Evolutionary conservation across 1,140 invertebrate species (phyloP).

Genomic region (Drosophila bocki): DNA sequence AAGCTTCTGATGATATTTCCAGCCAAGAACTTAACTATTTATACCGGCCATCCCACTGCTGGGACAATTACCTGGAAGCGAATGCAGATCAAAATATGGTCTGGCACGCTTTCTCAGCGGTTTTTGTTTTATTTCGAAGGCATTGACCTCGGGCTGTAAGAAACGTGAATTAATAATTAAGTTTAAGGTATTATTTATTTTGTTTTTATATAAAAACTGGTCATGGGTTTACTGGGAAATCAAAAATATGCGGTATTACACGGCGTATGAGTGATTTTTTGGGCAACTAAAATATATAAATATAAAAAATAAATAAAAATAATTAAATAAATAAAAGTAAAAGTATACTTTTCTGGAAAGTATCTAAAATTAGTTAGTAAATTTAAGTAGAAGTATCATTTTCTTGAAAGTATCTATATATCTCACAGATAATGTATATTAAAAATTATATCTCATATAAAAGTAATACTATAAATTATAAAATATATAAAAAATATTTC

Average conservation of each 20-base stretch:
- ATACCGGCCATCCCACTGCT: not conserved
- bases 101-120: constrained; percentile 2
- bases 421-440: no score
- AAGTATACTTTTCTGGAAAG: no score
- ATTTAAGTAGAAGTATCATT: no score
- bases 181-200: not conserved
- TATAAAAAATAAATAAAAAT: no score
- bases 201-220: not conserved
- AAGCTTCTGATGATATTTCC: constrained; percentile 25
- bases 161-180: not conserved
- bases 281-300: no score
- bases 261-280: not conserved
- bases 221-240: not conserved
- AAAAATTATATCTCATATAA: no score
- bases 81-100: constrained; percentile 1
- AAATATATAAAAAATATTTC: no score
- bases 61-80: constrained; percentile 27
- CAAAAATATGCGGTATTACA: not conserved
- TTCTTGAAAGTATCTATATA: no score
- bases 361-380: no score
- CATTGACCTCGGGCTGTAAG: not conserved
- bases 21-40: constrained; percentile 10
- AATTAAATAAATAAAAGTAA: no score
- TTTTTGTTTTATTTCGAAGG: constrained; percentile 14
- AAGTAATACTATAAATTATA: no score